A percentile compares a stretch with the other conserved stretches of the same genome.
Conservation (phyloP, 1,140 invertebrate genomes). For the Rhagoletis pomonella region DNA sequence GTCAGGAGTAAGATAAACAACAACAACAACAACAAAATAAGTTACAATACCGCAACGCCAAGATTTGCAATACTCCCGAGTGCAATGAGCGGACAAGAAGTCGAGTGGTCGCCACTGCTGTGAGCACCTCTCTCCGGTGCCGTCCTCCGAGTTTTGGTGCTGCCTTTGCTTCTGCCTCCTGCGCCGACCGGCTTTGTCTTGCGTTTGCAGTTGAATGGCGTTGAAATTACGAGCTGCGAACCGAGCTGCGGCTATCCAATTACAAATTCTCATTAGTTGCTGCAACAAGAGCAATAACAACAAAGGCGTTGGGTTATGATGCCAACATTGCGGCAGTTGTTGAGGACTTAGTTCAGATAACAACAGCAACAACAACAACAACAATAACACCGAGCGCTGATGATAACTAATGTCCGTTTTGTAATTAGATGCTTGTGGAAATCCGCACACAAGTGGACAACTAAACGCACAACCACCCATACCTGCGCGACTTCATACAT, state of each 20-base stretch:
- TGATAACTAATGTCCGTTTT: neutral
- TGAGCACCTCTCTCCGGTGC: neutral
- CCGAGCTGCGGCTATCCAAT: neutral
- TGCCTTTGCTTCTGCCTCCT: neutral
- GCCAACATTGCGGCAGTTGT: neutral
- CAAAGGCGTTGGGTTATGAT: neutral
- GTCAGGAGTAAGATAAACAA: neutral
- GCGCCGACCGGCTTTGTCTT: neutral
- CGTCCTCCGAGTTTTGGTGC: neutral
- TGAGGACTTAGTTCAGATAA: neutral
- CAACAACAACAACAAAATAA: neutral
- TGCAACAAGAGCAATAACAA: neutral
- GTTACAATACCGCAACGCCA: neutral
- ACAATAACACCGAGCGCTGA: neutral
- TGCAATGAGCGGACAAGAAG: slow-evolving; percentile 17
- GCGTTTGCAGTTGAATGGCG: neutral
- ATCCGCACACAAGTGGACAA: neutral
- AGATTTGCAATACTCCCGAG: neutral
- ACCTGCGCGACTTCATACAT: neutral
- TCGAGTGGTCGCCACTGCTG: neutral
- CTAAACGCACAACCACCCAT: neutral
- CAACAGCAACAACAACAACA: neutral
- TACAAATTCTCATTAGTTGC: slow-evolving; percentile 11
- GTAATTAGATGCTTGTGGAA: slow-evolving; percentile 25
- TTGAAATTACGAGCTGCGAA: slow-evolving; percentile 12